These are phyloP conservation scores for Melanargia galathea DNA, from an alignment of 2,888 invertebrate genomes.

Conservation along the genomic window DNA sequence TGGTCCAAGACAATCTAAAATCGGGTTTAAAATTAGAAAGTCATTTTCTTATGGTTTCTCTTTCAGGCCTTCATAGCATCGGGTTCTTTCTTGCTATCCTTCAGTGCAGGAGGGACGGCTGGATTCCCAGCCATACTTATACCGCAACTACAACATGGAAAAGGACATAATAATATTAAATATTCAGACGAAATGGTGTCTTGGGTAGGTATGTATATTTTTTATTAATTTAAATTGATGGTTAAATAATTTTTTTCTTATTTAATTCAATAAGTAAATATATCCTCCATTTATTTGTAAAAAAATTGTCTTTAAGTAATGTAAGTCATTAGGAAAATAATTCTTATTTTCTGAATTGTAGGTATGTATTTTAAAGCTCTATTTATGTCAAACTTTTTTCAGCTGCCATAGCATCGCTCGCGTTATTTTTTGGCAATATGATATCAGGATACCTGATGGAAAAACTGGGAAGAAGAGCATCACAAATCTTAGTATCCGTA, in stretches of 20 bases:
- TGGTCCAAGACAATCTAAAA: too few species aligned
- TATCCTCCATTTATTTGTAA: too few species aligned
- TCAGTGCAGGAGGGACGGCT: slow-evolving; percentile 82
- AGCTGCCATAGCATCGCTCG: slow-evolving; percentile 84
- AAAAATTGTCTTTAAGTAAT: neutral
- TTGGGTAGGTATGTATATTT: slow-evolving; percentile 82
- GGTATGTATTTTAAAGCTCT: slow-evolving; percentile 1
- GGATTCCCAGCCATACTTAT: slow-evolving; percentile 85
- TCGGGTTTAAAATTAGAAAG: too few species aligned
- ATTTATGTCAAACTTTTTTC: slow-evolving; percentile 51
- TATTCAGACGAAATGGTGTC: slow-evolving; percentile 78
- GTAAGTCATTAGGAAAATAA: neutral
- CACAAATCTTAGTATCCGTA: slow-evolving; percentile 77
- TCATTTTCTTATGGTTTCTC: neutral
- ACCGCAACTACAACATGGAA: slow-evolving; percentile 77
- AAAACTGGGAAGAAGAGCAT: slow-evolving; percentile 80
- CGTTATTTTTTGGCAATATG: slow-evolving; percentile 83
- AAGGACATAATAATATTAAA: slow-evolving; percentile 63
- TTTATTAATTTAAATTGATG: neutral
- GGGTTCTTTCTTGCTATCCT: slow-evolving; percentile 80
- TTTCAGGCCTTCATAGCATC: slow-evolving; percentile 78
- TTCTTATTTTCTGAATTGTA: neutral
- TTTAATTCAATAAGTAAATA: too few species aligned
- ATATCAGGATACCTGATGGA: slow-evolving; percentile 84
- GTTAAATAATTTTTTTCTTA: too few species aligned